phyloP scores from a whole-genome alignment of 2,113 vertebrate species.

The Labrus mixtus region DNA sequence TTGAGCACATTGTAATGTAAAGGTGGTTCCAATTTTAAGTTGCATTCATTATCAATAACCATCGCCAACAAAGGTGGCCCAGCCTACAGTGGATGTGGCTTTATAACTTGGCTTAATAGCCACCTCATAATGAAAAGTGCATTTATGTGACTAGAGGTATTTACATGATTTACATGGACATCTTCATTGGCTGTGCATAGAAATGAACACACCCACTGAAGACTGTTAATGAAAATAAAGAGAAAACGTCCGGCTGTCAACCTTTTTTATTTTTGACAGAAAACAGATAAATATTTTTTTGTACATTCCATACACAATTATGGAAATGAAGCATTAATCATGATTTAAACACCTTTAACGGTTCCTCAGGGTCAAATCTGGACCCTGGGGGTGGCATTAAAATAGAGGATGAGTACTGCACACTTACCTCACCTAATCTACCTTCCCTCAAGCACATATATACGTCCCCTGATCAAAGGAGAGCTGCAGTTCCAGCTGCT shows the following conservation, averaged over 20 bases:
- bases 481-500: neutral
- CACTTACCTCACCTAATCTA: slow-evolving; percentile 6
- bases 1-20: slow-evolving; percentile 19
- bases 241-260: neutral
- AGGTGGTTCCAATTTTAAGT: neutral
- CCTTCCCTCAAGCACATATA: slow-evolving; percentile 32
- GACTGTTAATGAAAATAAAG: neutral
- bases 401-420: slow-evolving; percentile 4
- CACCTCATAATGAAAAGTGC: neutral
- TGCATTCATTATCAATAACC: too few species aligned
- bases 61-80: neutral
- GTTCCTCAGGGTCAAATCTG: slow-evolving; percentile 10
- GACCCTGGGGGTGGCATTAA: slow-evolving; percentile 25
- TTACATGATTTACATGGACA: slow-evolving; percentile 28
- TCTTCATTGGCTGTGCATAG: slow-evolving; percentile 18
- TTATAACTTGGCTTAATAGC: too few species aligned
- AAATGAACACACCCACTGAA: neutral
- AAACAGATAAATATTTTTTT: neutral
- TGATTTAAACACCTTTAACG: slow-evolving; percentile 22
- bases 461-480: slow-evolving; percentile 37
- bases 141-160: slow-evolving; percentile 26
- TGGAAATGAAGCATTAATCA: slow-evolving; percentile 14
- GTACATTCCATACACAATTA: neutral
- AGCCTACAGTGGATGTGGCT: too few species aligned
- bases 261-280: neutral